A percentile compares a stretch with the other conserved stretches of the same genome.
phyloP scores from a whole-genome alignment of 2,797 vertebrate species.

The Falco berigora region DNA sequence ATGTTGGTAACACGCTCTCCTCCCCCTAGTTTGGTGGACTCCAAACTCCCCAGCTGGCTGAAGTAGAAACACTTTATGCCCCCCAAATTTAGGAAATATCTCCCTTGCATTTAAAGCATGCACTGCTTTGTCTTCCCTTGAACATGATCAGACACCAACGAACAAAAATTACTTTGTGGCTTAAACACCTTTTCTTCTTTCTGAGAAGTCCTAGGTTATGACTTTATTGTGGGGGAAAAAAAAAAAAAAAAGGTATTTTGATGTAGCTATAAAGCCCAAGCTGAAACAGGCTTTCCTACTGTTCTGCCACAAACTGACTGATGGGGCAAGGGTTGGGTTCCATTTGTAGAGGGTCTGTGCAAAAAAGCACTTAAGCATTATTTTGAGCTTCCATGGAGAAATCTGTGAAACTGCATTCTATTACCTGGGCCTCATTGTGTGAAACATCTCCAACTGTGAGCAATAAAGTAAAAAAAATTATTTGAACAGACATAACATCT shows the following conservation, averaged over 20 bases:
- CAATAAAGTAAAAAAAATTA: background rate
- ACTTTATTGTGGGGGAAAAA: background rate
- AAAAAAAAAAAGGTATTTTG: background rate
- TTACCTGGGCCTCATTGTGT: constrained; percentile 4
- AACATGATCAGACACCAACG: background rate
- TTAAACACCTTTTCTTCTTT: background rate
- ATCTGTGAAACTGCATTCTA: background rate
- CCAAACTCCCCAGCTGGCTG: background rate
- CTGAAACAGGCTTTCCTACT: background rate
- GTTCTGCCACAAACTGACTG: background rate
- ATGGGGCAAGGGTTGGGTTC: background rate
- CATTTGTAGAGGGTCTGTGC: background rate
- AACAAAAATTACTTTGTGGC: background rate
- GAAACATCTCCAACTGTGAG: constrained; percentile 28
- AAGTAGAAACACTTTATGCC: background rate
- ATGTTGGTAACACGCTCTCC: background rate
- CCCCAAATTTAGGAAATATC: background rate
- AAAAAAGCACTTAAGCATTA: background rate
- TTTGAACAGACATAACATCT: background rate
- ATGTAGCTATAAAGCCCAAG: background rate
- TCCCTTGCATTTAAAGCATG: background rate
- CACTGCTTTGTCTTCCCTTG: background rate
- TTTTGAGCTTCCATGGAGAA: constrained; percentile 16
- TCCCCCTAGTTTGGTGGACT: background rate
- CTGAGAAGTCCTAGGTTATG: background rate